These are phyloP conservation scores for Cremastobaeus sp. DNA, from an alignment of 2,888 invertebrate species.

Conservation along the genomic window DNA sequence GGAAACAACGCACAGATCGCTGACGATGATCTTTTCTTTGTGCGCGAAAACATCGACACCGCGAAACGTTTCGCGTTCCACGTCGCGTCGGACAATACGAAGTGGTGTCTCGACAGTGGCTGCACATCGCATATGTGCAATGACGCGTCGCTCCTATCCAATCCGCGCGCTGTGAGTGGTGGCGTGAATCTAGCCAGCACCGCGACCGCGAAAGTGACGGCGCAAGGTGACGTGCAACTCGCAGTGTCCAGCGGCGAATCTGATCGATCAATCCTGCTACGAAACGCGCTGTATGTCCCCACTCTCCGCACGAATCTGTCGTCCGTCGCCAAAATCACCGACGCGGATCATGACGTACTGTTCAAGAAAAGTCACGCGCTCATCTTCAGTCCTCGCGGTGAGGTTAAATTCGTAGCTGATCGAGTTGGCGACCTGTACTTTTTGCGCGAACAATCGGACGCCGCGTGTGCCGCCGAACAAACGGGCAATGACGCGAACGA, in stretches of 20 bases:
- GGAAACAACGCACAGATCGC: background rate
- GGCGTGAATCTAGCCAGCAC: conserved; percentile 34
- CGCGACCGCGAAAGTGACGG: conserved; percentile 30
- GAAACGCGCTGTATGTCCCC: conserved; percentile 56
- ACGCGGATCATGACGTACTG: conserved; percentile 32
- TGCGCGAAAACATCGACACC: background rate
- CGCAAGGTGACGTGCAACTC: conserved; percentile 34
- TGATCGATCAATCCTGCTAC: conserved; percentile 6
- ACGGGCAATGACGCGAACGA: background rate
- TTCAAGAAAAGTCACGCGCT: conserved; percentile 44
- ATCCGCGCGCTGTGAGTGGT: background rate
- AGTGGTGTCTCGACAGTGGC: conserved; percentile 30
- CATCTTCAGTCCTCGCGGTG: conserved; percentile 13
- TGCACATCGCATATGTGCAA: conserved; percentile 27
- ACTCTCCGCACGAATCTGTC: conserved; percentile 59
- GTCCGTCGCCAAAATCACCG: conserved; percentile 60
- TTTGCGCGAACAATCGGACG: background rate
- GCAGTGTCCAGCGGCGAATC: background rate
- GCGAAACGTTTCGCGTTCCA: background rate
- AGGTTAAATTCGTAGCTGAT: conserved; percentile 23
- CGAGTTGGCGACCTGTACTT: conserved; percentile 19
- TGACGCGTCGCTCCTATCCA: background rate
- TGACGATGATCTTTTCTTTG: conserved; percentile 5
- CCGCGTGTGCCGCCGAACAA: background rate
- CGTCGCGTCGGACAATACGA: background rate